Percentiles rank a stretch among this genome's conserved stretches.
Conservation (phyloP, 30 jellyfish, hydroid and myxozoan species). For the Turritopsis dohrnii region DNA sequence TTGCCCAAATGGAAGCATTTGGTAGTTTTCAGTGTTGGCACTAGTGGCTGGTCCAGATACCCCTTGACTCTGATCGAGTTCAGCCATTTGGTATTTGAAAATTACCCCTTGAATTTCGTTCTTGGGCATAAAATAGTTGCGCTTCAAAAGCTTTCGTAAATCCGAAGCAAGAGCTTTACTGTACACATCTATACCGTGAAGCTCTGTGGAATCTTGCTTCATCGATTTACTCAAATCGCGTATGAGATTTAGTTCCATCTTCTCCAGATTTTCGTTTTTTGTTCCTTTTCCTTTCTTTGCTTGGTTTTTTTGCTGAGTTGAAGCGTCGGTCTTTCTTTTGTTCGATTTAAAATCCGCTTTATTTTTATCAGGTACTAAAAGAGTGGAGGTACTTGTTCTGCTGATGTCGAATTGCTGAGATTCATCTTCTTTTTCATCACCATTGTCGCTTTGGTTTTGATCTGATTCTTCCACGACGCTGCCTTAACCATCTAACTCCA, state of each 20-base stretch:
- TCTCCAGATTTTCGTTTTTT: slow-evolving; percentile 2
- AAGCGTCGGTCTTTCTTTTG: background rate
- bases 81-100: slow-evolving; percentile 15
- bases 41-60: background rate
- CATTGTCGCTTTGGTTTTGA: background rate
- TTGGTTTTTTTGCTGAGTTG: background rate
- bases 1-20: background rate
- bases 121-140: background rate
- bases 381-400: slow-evolving; percentile 4
- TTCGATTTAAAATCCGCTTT: background rate
- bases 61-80: background rate
- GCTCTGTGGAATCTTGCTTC: background rate
- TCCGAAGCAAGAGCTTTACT: background rate
- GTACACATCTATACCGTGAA: background rate
- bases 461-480: background rate
- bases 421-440: background rate
- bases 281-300: background rate
- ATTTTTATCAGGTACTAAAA: background rate
- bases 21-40: background rate
- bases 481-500: slow-evolving; percentile 1
- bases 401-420: slow-evolving; percentile 10
- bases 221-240: slow-evolving; percentile 22
- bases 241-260: slow-evolving; percentile 13
- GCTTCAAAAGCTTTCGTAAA: background rate
- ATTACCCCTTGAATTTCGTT: background rate